phyloP scores from a whole-genome alignment of 2,797 vertebrate genomes.

The Diglossa cyanea region DNA sequence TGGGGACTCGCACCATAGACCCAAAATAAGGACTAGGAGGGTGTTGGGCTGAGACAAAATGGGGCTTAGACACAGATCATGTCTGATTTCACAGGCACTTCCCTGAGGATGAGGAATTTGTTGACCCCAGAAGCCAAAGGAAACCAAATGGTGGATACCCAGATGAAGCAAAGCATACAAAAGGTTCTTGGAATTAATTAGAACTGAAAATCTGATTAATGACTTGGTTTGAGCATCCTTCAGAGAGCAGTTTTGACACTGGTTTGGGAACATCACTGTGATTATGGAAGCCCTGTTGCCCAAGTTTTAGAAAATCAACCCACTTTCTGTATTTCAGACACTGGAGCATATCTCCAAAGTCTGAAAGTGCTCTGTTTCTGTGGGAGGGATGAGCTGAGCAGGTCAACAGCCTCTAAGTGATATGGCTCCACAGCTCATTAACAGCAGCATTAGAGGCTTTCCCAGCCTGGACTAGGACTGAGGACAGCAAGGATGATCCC shows the following conservation, averaged over 20 bases:
- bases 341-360: background rate
- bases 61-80: background rate
- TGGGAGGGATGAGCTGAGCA: background rate
- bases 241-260: background rate
- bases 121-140: background rate
- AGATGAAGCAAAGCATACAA: background rate
- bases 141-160: background rate
- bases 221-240: slow-evolving; percentile 13
- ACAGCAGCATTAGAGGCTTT: background rate
- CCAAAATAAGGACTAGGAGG: background rate
- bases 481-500: background rate
- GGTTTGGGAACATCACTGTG: background rate
- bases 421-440: background rate
- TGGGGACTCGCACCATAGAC: rapidly evolving
- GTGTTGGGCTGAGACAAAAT: background rate
- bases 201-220: slow-evolving; percentile 44
- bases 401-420: background rate
- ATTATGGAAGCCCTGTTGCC: background rate
- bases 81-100: background rate
- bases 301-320: background rate
- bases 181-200: slow-evolving; percentile 46
- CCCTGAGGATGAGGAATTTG: background rate
- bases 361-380: background rate
- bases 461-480: background rate
- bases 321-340: background rate